Percentiles rank a stretch among this genome's conserved stretches.
phyloP scores from a whole-genome alignment of 2,113 vertebrate species.

The Cephalopholis sonnerati region DNA sequence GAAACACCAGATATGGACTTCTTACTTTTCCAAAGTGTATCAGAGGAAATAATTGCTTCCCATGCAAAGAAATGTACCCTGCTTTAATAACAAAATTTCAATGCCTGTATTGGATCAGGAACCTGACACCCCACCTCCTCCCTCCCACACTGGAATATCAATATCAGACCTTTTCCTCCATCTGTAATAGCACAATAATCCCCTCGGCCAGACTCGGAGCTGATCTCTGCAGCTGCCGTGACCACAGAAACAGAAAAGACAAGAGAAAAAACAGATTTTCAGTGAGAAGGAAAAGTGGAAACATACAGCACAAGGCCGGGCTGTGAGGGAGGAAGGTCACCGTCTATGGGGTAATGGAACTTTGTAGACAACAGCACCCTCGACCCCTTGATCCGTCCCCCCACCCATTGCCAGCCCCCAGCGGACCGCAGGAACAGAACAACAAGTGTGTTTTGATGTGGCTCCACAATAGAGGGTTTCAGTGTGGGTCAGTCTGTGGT shows the following conservation, averaged over 20 bases:
- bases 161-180: slow-evolving; percentile 51
- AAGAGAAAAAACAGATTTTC: slow-evolving; percentile 51
- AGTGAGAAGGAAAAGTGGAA: slow-evolving; percentile 10
- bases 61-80: not conserved
- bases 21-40: slow-evolving; percentile 11
- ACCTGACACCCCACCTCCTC: slow-evolving; percentile 44
- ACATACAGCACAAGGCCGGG: slow-evolving; percentile 53
- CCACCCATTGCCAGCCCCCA: slow-evolving; percentile 32
- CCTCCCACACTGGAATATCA: slow-evolving; percentile 68
- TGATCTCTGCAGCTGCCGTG: slow-evolving; percentile 64
- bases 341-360: slow-evolving; percentile 72
- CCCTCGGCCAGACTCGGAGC: slow-evolving; percentile 6
- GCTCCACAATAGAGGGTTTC: slow-evolving; percentile 71
- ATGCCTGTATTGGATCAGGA: slow-evolving; percentile 22
- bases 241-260: slow-evolving; percentile 13
- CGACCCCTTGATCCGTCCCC: slow-evolving; percentile 55
- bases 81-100: slow-evolving; percentile 15
- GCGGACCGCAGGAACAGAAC: slow-evolving; percentile 51
- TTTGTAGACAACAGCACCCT: slow-evolving; percentile 54
- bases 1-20: not conserved
- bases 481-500: slow-evolving; percentile 49
- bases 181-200: slow-evolving; percentile 42
- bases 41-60: not conserved
- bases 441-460: slow-evolving; percentile 69
- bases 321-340: slow-evolving; percentile 74